A percentile compares a stretch with the other conserved stretches of the same genome.
These are phyloP conservation scores for Athrips mouffetella DNA, from an alignment of 2,888 invertebrate genomes.

Conservation along the genomic window DNA sequence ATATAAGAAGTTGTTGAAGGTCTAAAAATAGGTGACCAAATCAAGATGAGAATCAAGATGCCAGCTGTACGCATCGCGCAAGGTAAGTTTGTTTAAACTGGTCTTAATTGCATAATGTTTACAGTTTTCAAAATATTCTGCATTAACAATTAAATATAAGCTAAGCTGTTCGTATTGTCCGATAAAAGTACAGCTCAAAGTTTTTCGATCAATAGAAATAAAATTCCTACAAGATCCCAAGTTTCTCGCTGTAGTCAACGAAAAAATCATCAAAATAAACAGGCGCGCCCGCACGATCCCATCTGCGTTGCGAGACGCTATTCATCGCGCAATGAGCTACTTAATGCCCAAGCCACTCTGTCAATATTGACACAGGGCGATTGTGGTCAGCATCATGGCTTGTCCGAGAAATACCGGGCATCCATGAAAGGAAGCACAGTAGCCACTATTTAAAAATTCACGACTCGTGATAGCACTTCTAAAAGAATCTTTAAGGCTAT, in stretches of 20 bases:
- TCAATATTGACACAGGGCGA: constrained; percentile 62
- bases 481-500: no score
- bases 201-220: background rate
- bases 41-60: constrained; percentile 98
- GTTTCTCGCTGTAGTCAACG: background rate
- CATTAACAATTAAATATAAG: background rate
- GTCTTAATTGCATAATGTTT: background rate
- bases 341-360: constrained; percentile 60
- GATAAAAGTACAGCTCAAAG: background rate
- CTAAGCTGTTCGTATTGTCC: no score
- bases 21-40: constrained; percentile 77
- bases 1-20: constrained; percentile 67
- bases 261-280: constrained; percentile 43
- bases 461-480: no score
- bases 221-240: constrained; percentile 5
- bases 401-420: constrained; percentile 47
- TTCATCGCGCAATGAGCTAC: constrained; percentile 68
- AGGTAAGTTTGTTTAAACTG: constrained; percentile 81
- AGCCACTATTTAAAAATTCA: constrained; percentile 18
- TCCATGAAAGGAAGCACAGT: constrained; percentile 15
- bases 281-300: constrained; percentile 38
- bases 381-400: constrained; percentile 57
- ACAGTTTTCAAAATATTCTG: background rate
- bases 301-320: constrained; percentile 48
- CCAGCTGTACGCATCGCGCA: constrained; percentile 97